Evolutionary conservation across 2,113 vertebrate species (phyloP).

Genomic region (Malurus alboscapulatus): DNA sequence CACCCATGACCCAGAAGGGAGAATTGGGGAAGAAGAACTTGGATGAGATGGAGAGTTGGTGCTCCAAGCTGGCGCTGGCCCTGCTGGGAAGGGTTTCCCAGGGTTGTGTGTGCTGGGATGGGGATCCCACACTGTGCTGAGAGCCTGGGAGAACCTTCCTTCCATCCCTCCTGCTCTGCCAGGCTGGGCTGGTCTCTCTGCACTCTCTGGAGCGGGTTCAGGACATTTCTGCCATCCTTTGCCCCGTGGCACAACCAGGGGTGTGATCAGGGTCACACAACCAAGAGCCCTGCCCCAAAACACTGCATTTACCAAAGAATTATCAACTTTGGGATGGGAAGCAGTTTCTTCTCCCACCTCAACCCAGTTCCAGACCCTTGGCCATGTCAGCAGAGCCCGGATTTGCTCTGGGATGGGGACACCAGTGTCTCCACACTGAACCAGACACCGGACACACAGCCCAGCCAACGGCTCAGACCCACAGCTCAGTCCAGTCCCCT

Average conservation of each 20-base stretch:
- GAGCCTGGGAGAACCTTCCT: neutral
- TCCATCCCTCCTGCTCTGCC: neutral
- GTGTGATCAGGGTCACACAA: neutral
- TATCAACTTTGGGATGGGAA: neutral
- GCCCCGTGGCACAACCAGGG: neutral
- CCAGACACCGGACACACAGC: neutral
- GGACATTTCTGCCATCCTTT: neutral
- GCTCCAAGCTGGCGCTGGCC: neutral
- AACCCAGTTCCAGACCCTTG: neutral
- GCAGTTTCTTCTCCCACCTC: neutral
- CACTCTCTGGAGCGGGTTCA: neutral
- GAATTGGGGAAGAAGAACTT: neutral
- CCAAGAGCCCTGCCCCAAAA: neutral
- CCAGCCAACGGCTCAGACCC: neutral
- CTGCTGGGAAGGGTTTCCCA: neutral
- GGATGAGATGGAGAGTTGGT: neutral
- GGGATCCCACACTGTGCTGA: neutral
- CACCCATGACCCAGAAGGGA: constrained; percentile 25
- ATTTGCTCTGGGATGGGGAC: neutral
- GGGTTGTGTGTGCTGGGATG: neutral
- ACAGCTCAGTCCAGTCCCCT: rapidly evolving
- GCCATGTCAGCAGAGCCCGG: neutral
- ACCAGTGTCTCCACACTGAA: neutral
- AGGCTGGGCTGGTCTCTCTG: neutral
- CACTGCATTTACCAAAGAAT: rapidly evolving